These are phyloP conservation scores for Astropecten irregularis DNA, from an alignment of 53 echinoderm and acorn worm genomes.

Conservation along the genomic window DNA sequence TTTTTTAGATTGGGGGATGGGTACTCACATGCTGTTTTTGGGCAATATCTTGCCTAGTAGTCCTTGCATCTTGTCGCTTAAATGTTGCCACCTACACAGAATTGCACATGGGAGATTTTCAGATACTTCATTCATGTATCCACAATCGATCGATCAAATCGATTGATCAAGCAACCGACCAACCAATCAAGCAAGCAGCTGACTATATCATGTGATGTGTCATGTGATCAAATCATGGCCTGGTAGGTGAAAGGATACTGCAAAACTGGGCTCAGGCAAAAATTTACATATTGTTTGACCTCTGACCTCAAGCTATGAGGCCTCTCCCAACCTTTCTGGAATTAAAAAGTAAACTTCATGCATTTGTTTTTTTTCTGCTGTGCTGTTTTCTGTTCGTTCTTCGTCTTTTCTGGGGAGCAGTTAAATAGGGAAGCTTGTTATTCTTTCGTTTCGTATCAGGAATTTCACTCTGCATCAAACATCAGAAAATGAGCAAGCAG, in stretches of 20 bases:
- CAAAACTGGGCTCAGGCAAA: conserved; percentile 50
- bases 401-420: not conserved
- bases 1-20: conserved; percentile 24
- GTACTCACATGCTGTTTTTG: conserved; percentile 99
- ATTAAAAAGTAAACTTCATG: conserved; percentile 21
- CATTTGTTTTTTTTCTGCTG: too few species aligned
- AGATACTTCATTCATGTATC: conserved; percentile 56
- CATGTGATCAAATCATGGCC: conserved; percentile 57
- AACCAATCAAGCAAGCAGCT: conserved; percentile 43
- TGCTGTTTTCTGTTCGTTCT: too few species aligned
- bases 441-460: not conserved
- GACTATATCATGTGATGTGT: conserved; percentile 44
- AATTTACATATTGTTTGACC: conserved; percentile 1
- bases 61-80: conserved; percentile 95
- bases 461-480: too few species aligned
- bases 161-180: conserved; percentile 22
- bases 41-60: conserved; percentile 94
- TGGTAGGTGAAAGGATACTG: conserved; percentile 70
- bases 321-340: not conserved
- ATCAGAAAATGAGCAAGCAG: too few species aligned
- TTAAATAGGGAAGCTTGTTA: conserved; percentile 1
- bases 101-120: conserved; percentile 58
- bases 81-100: conserved; percentile 93
- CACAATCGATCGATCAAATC: conserved; percentile 47
- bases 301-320: too few species aligned